Percentiles rank a stretch among this genome's conserved stretches.
Evolutionary conservation across 2,113 vertebrate species (phyloP).

Genomic region (Catharus minimus): DNA sequence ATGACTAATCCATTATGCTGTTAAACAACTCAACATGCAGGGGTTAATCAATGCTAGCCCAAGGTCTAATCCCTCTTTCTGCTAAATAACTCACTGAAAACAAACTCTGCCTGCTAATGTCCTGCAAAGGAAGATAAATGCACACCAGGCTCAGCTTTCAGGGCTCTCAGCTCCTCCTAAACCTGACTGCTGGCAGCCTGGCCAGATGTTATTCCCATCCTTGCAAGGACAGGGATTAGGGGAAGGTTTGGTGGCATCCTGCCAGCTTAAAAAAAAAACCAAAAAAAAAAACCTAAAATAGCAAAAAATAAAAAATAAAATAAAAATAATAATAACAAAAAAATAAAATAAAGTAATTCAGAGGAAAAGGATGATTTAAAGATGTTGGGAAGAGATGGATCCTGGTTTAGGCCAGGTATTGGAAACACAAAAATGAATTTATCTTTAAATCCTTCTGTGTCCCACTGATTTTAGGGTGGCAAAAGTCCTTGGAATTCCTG

Average conservation of each 20-base stretch:
- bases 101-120: slow-evolving; percentile 31
- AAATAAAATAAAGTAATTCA: too few species aligned
- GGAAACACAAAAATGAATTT: too few species aligned
- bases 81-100: slow-evolving; percentile 41
- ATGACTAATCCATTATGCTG: slow-evolving; percentile 52
- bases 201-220: slow-evolving; percentile 45
- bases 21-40: slow-evolving; percentile 64
- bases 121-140: slow-evolving; percentile 42
- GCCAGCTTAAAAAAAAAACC: background rate
- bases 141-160: background rate
- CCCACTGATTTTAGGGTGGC: too few species aligned
- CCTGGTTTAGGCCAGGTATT: too few species aligned
- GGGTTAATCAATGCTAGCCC: slow-evolving; percentile 64
- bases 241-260: background rate
- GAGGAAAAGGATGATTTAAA: too few species aligned
- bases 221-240: background rate
- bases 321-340: too few species aligned
- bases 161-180: background rate
- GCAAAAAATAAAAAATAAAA: background rate
- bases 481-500: too few species aligned
- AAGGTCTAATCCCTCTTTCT: slow-evolving; percentile 8
- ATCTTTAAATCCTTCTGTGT: too few species aligned
- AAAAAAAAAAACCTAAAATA: too few species aligned
- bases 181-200: background rate
- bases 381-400: too few species aligned